Evolutionary conservation across 2,797 vertebrate species (phyloP).

Genomic region (Cuculus canorus): DNA sequence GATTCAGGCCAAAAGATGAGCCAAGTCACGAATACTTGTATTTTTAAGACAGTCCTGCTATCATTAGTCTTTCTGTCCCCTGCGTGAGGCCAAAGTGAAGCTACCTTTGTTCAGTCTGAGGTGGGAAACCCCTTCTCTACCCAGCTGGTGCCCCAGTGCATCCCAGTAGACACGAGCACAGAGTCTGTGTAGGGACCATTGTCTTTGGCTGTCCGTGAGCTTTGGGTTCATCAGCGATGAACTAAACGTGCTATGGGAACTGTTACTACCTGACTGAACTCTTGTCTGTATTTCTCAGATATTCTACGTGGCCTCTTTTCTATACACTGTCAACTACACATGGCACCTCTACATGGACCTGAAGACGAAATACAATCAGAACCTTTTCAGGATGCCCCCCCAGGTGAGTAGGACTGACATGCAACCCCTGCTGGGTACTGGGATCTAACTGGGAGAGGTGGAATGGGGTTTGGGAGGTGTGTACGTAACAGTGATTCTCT

Average conservation of each 20-base stretch:
- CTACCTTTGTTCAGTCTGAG: not conserved
- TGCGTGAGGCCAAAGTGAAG: not conserved
- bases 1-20: not conserved
- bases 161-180: not conserved
- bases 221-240: not conserved
- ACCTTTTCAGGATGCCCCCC: slow-evolving; percentile 65
- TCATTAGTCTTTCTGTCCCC: not conserved
- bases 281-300: slow-evolving; percentile 75
- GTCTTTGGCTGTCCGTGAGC: not conserved
- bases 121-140: not conserved
- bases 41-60: not conserved
- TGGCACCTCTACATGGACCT: slow-evolving; percentile 84
- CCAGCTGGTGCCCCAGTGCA: not conserved
- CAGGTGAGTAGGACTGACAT: slow-evolving; percentile 73
- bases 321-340: slow-evolving; percentile 88
- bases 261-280: not conserved
- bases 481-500: not conserved
- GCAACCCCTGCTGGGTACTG: not conserved
- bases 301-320: slow-evolving; percentile 87
- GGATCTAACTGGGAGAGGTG: not conserved
- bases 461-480: not conserved
- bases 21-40: not conserved
- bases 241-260: not conserved
- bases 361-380: slow-evolving; percentile 78
- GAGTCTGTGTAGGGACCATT: not conserved